Base-by-base conservation (phyloP, 2,888 invertebrate genomes). In the Pecten maximus region DNA sequence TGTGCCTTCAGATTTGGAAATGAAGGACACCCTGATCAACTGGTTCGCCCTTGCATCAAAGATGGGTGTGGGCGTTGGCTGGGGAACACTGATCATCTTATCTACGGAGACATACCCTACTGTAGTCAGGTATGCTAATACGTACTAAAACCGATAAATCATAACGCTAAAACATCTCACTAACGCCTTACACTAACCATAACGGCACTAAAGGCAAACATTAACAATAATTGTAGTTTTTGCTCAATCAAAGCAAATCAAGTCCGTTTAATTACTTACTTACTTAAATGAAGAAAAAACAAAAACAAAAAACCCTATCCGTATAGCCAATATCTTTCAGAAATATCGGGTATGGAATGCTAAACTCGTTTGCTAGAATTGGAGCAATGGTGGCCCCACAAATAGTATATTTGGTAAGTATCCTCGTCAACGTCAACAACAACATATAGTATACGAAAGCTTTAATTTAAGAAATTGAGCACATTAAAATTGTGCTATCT, bases 61-160 rank as follows among this genome's bases (percentile, higher is more conserved):
- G 90, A 90, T 95, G 28, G 93, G 93, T 12, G 92, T 95, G 23
- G 91, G 94, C 6, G 94, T 92, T 0, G 94, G 93, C 16, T 96
- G 96, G 96, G 94, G 92, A 8, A 93, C 94, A 0, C 92, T 94
- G 12, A 94, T 94, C 40, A 91, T 95, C 12, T 94, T 94, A 87
- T 93, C 95, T 12, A 92, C 94, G 0, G 95, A 95, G 88, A 88
- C 93, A 1, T 96, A 95, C 89, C 95, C 95, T 0, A 95, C 95
- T 16, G 95, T 95, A 6, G 93, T 96, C 86, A 93, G 95, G 95
- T 95, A 92, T 10, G 16, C 35, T n/a, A 88, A 10, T 28, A 19
- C 19, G 23, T 1, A 19, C 2, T 23, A 23, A 23, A 12, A 1
- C 19, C 19, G n/a, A n/a, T n/a, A n/a, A n/a, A n/a, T n/a, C n/a